Evolutionary conservation across 2,888 invertebrate species (phyloP).

Genomic region (Heteromyza rotundicornis): DNA sequence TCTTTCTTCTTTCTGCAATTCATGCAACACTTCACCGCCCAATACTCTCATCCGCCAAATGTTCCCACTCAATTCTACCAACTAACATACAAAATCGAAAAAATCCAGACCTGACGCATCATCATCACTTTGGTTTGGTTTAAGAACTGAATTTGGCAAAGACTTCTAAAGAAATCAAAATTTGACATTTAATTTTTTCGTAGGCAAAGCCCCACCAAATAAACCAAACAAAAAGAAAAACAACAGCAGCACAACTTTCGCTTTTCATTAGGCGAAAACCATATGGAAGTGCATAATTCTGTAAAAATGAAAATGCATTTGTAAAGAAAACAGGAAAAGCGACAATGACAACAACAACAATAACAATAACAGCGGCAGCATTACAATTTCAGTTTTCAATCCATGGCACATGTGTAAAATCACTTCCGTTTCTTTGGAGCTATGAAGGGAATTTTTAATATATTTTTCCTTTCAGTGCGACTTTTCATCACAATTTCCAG

Average conservation of each 20-base stretch:
- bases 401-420: neutral
- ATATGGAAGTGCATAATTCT: neutral
- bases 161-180: conserved; percentile 14
- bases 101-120: neutral
- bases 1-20: too few species aligned
- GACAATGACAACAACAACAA: too few species aligned
- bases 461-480: neutral
- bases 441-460: neutral
- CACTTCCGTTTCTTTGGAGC: neutral
- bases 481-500: neutral
- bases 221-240: too few species aligned
- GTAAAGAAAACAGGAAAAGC: neutral
- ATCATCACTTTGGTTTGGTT: neutral
- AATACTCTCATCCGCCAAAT: too few species aligned
- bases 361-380: too few species aligned
- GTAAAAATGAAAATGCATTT: neutral
- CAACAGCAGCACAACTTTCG: neutral
- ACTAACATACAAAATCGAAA: too few species aligned
- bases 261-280: conserved; percentile 1
- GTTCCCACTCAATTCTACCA: too few species aligned
- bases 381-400: neutral
- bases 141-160: conserved; percentile 6
- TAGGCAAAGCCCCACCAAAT: too few species aligned
- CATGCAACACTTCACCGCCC: too few species aligned
- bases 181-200: neutral